Base-by-base conservation (phyloP, 2,797 vertebrate genomes). In the Anguilla marmorata region DNA sequence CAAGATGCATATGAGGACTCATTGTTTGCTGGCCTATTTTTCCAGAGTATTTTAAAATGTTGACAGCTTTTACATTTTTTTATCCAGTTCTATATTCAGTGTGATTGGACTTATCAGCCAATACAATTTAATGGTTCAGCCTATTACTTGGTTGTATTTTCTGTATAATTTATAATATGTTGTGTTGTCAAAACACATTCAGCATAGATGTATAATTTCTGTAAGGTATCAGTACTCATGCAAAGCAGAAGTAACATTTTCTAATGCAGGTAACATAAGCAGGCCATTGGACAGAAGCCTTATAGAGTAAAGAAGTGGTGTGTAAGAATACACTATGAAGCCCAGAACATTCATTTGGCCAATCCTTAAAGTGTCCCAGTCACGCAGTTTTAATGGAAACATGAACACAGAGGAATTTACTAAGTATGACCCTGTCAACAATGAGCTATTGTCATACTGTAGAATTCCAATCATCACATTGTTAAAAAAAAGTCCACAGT, bases 391-490 rank as follows among this genome's bases (percentile, higher is more conserved):
- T 79, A 5, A 79, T 45, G 3, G 16, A 79, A 45, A 37, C 74
- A 79, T 16, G 33, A 19, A 79, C 27, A 79, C 21, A 41, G 16
- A 41, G 74, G 33, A 79, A 79, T 21, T 0, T 21, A 7, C 16
- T 79, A 5, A 2, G 7, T 50, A 24, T 50, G 12, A n/a, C 9
- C 21, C 41, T 14, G 33, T 48, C 21, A 82, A 24, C 79, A 82
- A 82, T 50, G 45, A 50, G 50, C 33, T 50, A 50, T 50, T 82
- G n/a, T 27, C 83, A 84, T 3, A 14, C 14, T 79, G 74, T 7
- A 54, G n/a, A 84, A 76, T 85, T 45, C 52, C 87, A 27, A 48
- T n/a, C 8, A 11, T 82, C 27, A 48, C 79, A n/a, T n/a, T 82
- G 16, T 82, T 5, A 6, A 48, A n/a, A 82, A 48, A 82, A 82